Conservation (phyloP, 2,113 vertebrate genomes). For the Rhizomys pruinosus region DNA sequence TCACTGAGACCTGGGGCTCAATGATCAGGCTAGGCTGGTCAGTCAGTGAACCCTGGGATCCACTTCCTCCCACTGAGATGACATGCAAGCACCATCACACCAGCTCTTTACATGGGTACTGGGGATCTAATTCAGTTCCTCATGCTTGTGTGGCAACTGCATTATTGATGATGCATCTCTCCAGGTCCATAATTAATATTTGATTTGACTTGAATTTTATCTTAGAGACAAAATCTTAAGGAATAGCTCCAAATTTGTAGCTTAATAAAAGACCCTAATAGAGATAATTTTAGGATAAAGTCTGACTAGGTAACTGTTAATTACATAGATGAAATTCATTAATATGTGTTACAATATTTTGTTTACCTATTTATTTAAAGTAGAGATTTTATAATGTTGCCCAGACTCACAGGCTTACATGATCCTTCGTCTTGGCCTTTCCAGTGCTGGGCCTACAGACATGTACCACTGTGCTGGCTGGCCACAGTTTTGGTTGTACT, state of each 20-base stretch:
- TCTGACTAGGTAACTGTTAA: neutral
- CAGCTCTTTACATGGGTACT: neutral
- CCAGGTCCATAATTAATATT: neutral
- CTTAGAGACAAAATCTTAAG: neutral
- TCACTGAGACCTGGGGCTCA: neutral
- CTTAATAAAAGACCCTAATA: neutral
- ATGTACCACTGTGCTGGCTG: neutral
- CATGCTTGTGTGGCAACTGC: neutral
- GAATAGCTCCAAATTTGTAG: neutral
- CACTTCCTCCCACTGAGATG: no score
- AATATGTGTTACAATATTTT: neutral
- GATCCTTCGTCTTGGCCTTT: neutral
- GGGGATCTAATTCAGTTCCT: neutral
- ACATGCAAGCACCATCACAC: no score
- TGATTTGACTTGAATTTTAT: conserved; percentile 35
- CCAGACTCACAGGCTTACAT: neutral
- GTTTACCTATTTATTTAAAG: neutral
- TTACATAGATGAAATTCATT: neutral
- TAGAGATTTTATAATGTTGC: neutral
- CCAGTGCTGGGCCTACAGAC: neutral
- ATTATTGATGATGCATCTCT: no score
- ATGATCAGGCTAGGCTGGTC: neutral
- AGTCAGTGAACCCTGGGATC: neutral
- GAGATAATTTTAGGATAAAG: conserved; percentile 16
- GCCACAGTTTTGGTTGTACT: neutral